Base-by-base conservation (phyloP, 2,113 vertebrate species). In the Periophthalmodon schlosseri region DNA sequence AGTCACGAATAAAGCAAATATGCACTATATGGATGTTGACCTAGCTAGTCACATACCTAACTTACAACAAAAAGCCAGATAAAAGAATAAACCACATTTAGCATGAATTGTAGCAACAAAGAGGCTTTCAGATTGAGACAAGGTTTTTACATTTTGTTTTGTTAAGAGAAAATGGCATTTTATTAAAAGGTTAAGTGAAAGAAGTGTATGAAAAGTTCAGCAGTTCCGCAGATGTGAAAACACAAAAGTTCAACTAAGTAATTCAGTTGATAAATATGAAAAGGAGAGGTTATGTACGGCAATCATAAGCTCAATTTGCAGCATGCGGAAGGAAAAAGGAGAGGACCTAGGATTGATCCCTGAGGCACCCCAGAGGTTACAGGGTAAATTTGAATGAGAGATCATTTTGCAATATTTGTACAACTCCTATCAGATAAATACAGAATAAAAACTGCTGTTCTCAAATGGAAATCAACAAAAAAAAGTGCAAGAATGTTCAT, bases 171-270 rank as follows among this genome's bases (percentile, higher is more conserved):
- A 60, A 28, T 28, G 5, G 13, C 14, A 23, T 60, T 60, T 5
- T 28, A 60, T 13, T 13, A 15, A 60, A 60, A 60, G 57, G 57
- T 60, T 60, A 60, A 60, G 57, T 60, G 57, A 28, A 23, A 60
- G 57, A 60, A 60, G 57, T 28, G 13, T 6, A 60, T 28, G 57
- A 60, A 60, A 60, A 28, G 57, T 60, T 28, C 57, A 24, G 15
- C 1, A 24, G 24, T 15, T 28, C 13, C 24, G 14, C 57, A 28
- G 23, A 60, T 10, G 21, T 5, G 57, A 60, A 28, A 56, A 56
- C 9, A 56, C 52, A 21, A 56, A 56, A 21, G 52, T 56, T 56
- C 52, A 56, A 14, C 57, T 13, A 14, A 57, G 57, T 60, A 13
- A 28, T 23, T 57, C 21, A 57, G 24, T 24, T 13, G 56, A 58